phyloP scores from a whole-genome alignment of 2,888 invertebrate genomes.

The Papilio elwesi region DNA sequence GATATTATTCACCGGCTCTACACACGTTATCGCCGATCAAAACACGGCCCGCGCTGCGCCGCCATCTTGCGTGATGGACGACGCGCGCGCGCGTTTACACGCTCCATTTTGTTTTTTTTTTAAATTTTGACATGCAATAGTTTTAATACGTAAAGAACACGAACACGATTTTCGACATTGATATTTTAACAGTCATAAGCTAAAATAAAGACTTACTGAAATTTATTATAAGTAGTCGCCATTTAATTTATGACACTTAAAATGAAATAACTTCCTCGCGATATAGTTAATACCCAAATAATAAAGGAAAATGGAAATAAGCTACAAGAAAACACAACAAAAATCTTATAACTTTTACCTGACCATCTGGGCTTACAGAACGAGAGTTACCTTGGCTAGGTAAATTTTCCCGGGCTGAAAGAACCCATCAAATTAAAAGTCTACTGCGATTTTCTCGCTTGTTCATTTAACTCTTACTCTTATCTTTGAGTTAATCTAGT shows the following conservation, averaged over 20 bases:
- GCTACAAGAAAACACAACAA: too few species aligned
- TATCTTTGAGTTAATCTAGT: too few species aligned
- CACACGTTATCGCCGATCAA: slow-evolving; percentile 40
- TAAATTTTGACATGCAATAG: slow-evolving; percentile 28
- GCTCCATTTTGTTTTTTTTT: slow-evolving; percentile 36
- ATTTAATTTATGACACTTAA: background rate
- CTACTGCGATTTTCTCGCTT: too few species aligned
- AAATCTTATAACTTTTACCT: too few species aligned
- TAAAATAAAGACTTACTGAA: background rate
- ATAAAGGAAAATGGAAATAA: too few species aligned
- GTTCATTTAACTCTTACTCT: too few species aligned
- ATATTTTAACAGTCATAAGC: background rate
- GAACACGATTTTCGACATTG: slow-evolving; percentile 17
- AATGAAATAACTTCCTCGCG: background rate
- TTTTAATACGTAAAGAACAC: slow-evolving; percentile 12
- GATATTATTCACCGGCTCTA: slow-evolving; percentile 35
- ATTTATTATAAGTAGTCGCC: background rate
- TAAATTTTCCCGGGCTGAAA: too few species aligned
- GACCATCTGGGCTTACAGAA: too few species aligned
- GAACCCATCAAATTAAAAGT: too few species aligned
- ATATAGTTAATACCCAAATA: background rate
- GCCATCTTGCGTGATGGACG: slow-evolving; percentile 45
- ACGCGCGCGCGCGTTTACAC: slow-evolving; percentile 40
- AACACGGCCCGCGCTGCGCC: slow-evolving; percentile 40
- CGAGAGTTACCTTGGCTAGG: too few species aligned